Percentiles rank a stretch among this genome's conserved stretches.
Evolutionary conservation across 2,113 vertebrate genomes (phyloP).

Genomic region (Odobenus rosmarus): DNA sequence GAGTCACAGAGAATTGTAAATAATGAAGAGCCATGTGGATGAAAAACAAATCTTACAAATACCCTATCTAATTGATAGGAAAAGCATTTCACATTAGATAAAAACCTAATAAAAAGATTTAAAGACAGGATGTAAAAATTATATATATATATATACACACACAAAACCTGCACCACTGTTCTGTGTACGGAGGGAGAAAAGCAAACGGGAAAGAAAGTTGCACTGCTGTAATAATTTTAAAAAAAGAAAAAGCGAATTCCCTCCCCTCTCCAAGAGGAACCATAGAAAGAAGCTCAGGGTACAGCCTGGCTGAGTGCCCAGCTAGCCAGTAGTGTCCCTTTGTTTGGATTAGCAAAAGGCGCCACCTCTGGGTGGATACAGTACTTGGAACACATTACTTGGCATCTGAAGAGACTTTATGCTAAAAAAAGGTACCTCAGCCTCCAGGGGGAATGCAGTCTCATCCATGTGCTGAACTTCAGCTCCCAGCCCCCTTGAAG

Average conservation of each 20-base stretch:
- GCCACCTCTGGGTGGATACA: not conserved
- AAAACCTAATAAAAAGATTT: constrained; percentile 71
- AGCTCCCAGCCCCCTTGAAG: too few species aligned
- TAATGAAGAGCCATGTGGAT: constrained; percentile 71
- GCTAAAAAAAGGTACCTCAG: not conserved
- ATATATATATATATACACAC: not conserved
- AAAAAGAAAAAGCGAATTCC: constrained; percentile 2
- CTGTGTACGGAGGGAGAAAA: not conserved
- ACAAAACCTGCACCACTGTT: not conserved
- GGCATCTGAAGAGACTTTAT: not conserved
- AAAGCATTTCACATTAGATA: constrained; percentile 79
- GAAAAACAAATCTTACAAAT: constrained; percentile 77
- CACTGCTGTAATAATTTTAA: constrained; percentile 45
- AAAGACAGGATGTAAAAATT: constrained; percentile 62
- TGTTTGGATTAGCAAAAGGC: constrained; percentile 33
- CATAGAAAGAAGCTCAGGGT: not conserved
- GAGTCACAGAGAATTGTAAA: constrained; percentile 79
- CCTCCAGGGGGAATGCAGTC: not conserved
- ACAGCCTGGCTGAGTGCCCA: not conserved
- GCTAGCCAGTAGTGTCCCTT: not conserved
- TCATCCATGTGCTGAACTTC: not conserved
- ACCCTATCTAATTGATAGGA: constrained; percentile 76
- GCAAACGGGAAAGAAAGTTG: constrained; percentile 32
- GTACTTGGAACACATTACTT: not conserved
- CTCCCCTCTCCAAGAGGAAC: not conserved